Evolutionary conservation across 2,113 vertebrate species (phyloP).

Genomic region (Dissostichus mawsoni): DNA sequence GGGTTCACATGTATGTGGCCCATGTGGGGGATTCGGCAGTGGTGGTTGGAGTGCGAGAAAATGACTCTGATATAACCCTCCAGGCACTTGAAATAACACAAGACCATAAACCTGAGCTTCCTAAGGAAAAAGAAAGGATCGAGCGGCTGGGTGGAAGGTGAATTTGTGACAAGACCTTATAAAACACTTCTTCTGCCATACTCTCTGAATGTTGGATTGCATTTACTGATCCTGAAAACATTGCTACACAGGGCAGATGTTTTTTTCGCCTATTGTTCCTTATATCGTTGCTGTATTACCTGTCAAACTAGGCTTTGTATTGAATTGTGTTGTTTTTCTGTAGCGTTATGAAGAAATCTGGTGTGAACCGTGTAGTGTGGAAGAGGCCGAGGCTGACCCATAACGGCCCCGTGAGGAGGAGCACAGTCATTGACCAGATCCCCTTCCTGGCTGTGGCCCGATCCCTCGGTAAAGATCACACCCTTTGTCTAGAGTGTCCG

Average conservation of each 20-base stretch:
- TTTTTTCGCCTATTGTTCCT: neutral
- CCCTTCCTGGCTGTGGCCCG: slow-evolving; percentile 97
- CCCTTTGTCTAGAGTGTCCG: neutral
- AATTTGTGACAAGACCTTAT: slow-evolving; percentile 20
- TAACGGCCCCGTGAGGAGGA: slow-evolving; percentile 95
- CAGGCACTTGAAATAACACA: slow-evolving; percentile 96
- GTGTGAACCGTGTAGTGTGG: slow-evolving; percentile 98
- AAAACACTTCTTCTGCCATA: too few species aligned
- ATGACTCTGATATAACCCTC: slow-evolving; percentile 89
- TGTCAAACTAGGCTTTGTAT: neutral
- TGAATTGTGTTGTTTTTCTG: neutral
- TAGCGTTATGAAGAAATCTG: slow-evolving; percentile 99
- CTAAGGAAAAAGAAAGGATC: slow-evolving; percentile 95
- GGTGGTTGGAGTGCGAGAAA: slow-evolving; percentile 93
- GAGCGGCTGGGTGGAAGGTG: slow-evolving; percentile 98
- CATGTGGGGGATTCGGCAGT: slow-evolving; percentile 97
- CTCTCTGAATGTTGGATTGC: too few species aligned
- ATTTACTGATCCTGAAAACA: neutral
- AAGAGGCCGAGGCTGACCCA: slow-evolving; percentile 95
- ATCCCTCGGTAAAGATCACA: slow-evolving; percentile 82
- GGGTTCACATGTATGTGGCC: slow-evolving; percentile 95
- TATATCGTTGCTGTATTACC: neutral
- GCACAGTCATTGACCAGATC: slow-evolving; percentile 98
- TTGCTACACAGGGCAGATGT: neutral
- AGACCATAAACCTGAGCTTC: slow-evolving; percentile 98